These are phyloP conservation scores for Sebastolobus altivelis DNA, from an alignment of 2,797 vertebrate species.

Conservation along the genomic window DNA sequence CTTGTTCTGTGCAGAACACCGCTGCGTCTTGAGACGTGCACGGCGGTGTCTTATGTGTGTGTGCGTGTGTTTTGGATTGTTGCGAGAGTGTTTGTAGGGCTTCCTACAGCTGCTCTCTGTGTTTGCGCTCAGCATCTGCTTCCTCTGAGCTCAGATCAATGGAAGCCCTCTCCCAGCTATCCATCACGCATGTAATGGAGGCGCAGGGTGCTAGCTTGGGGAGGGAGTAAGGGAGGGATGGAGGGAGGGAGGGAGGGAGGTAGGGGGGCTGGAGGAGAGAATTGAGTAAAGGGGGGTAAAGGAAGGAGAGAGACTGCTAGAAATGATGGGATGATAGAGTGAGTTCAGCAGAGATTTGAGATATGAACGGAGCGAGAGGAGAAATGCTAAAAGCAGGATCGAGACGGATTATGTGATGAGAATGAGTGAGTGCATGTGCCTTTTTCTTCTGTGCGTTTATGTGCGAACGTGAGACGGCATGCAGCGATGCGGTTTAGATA, in stretches of 20 bases:
- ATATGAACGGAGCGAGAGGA: slow-evolving; percentile 56
- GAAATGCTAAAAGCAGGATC: slow-evolving; percentile 64
- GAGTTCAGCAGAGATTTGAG: slow-evolving; percentile 67
- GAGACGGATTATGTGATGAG: slow-evolving; percentile 68
- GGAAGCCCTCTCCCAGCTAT: slow-evolving; percentile 78
- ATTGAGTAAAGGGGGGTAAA: slow-evolving; percentile 55
- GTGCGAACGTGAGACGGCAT: slow-evolving; percentile 59
- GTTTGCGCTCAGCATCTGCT: slow-evolving; percentile 78
- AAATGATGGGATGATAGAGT: slow-evolving; percentile 77
- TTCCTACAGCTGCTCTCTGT: slow-evolving; percentile 68
- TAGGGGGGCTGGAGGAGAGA: slow-evolving; percentile 48
- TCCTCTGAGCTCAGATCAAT: slow-evolving; percentile 83
- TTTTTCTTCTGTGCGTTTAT: slow-evolving; percentile 46
- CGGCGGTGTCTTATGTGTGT: slow-evolving; percentile 17
- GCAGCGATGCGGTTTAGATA: slow-evolving; percentile 53
- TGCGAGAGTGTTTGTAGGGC: slow-evolving; percentile 55
- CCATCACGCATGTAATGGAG: slow-evolving; percentile 82
- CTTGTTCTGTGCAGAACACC: slow-evolving; percentile 12
- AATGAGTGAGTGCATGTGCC: slow-evolving; percentile 60
- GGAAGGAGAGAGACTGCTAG: slow-evolving; percentile 56
- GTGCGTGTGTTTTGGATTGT: slow-evolving; percentile 43
- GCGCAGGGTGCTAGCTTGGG: slow-evolving; percentile 66
- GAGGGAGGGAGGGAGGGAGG: slow-evolving; percentile 42
- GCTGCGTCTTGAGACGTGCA: slow-evolving; percentile 27
- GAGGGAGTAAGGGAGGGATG: slow-evolving; percentile 49